These are phyloP conservation scores for Drosophila chauvacae DNA, from an alignment of 1,140 invertebrate genomes.

Conservation along the genomic window DNA sequence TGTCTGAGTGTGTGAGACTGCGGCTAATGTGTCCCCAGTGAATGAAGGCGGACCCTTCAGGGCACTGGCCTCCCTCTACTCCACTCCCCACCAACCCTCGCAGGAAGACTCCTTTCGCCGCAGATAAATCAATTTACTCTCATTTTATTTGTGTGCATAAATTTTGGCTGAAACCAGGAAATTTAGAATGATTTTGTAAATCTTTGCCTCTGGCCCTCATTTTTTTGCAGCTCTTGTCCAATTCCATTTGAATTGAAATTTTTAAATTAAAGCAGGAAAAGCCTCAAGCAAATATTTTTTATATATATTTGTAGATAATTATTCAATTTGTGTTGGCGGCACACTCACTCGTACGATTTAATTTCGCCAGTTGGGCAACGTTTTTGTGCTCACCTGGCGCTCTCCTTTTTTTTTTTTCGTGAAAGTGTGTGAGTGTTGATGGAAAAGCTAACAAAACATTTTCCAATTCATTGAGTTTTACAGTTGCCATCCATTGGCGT, in stretches of 20 bases:
- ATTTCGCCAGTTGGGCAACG: slow-evolving; percentile 42
- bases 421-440: slow-evolving; percentile 62
- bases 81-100: not conserved
- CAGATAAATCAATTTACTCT: slow-evolving; percentile 82
- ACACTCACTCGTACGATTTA: slow-evolving; percentile 44
- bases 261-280: slow-evolving; percentile 43
- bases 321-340: slow-evolving; percentile 62
- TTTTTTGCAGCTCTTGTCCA: slow-evolving; percentile 1
- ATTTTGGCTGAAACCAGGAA: slow-evolving; percentile 55
- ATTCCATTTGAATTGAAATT: slow-evolving; percentile 26
- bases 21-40: slow-evolving; percentile 79
- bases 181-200: slow-evolving; percentile 72
- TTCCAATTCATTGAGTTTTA: slow-evolving; percentile 84
- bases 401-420: not conserved
- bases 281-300: slow-evolving; percentile 35
- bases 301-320: slow-evolving; percentile 61
- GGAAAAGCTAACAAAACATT: slow-evolving; percentile 80
- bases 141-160: slow-evolving; percentile 81
- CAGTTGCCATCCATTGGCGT: slow-evolving; percentile 66
- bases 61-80: slow-evolving; percentile 5
- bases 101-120: slow-evolving; percentile 28
- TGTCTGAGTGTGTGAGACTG: slow-evolving; percentile 40
- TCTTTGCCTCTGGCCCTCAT: slow-evolving; percentile 37
- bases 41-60: slow-evolving; percentile 59
- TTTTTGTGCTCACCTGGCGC: slow-evolving; percentile 48